These are phyloP conservation scores for Scaptomyza reducta DNA, from an alignment of 2,888 invertebrate species.

Conservation along the genomic window DNA sequence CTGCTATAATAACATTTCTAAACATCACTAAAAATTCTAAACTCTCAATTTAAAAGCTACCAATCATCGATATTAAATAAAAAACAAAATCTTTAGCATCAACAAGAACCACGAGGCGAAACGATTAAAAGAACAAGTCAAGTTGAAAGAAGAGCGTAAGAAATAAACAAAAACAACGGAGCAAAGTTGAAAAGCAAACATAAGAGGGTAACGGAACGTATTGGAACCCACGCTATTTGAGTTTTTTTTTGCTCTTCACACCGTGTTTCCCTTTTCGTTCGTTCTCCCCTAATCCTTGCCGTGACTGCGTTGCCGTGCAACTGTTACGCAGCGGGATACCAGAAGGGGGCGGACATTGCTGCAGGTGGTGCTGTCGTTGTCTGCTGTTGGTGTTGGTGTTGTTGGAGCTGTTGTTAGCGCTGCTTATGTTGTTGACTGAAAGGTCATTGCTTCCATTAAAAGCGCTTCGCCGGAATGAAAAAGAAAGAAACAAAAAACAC, in stretches of 20 bases:
- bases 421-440: constrained; percentile 67
- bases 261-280: neutral
- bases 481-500: constrained; percentile 42
- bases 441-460: constrained; percentile 78
- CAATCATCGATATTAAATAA: constrained; percentile 14
- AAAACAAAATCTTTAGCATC: constrained; percentile 3
- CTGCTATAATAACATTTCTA: too few relatives aligned
- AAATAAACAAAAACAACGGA: constrained; percentile 29
- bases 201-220: constrained; percentile 24
- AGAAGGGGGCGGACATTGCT: neutral
- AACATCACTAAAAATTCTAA: too few relatives aligned
- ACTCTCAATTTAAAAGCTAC: neutral
- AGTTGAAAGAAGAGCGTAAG: neutral
- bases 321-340: constrained; percentile 17
- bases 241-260: too few relatives aligned
- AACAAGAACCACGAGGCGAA: neutral
- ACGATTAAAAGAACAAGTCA: constrained; percentile 10
- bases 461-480: constrained; percentile 57
- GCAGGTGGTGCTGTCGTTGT: constrained; percentile 14
- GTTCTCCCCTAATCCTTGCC: constrained; percentile 3
- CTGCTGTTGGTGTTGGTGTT: constrained; percentile 15
- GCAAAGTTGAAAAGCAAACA: constrained; percentile 27
- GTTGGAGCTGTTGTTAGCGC: constrained; percentile 15
- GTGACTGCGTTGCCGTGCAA: constrained; percentile 47
- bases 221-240: constrained; percentile 10